Percentiles rank a stretch among this genome's conserved stretches.
These are phyloP conservation scores for Acanthosoma haemorrhoidale DNA, from an alignment of 2,888 invertebrate genomes.

Conservation along the genomic window DNA sequence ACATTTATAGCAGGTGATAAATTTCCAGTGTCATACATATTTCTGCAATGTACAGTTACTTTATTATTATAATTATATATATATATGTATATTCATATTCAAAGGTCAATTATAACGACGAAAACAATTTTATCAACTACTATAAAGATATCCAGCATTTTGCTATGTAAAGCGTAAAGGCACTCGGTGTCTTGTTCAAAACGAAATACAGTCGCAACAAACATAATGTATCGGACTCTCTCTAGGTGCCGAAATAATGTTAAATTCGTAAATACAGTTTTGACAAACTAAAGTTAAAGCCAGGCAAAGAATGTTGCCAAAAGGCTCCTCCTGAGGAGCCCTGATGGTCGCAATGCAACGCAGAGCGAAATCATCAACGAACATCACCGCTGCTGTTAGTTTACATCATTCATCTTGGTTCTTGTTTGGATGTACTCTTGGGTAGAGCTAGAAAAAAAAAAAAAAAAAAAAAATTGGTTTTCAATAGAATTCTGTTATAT, in stretches of 20 bases:
- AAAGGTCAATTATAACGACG: neutral
- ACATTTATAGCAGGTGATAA: conserved; percentile 23
- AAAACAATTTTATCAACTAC: neutral
- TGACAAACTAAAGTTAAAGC: neutral
- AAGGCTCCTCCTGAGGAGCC: neutral
- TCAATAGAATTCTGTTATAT: no score
- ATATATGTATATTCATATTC: neutral
- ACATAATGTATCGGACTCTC: neutral
- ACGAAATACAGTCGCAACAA: neutral
- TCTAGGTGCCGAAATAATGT: neutral
- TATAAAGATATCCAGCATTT: neutral
- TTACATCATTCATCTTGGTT: conserved; percentile 23
- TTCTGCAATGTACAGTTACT: no score
- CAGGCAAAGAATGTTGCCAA: neutral
- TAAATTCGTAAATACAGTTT: neutral
- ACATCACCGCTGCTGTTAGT: neutral
- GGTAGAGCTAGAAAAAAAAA: conserved; percentile 48
- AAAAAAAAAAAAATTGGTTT: conserved; percentile 23
- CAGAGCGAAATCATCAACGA: neutral
- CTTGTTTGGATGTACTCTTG: conserved; percentile 48
- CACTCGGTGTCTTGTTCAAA: conserved; percentile 14
- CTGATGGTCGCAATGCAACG: neutral
- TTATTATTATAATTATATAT: no score
- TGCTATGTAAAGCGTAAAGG: conserved; percentile 14
- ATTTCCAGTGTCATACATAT: no score